Evolutionary conservation across 2,888 invertebrate species (phyloP), one percentile per base, ranked within the genome.

Genomic region (Argyresthia goedartella): DNA sequence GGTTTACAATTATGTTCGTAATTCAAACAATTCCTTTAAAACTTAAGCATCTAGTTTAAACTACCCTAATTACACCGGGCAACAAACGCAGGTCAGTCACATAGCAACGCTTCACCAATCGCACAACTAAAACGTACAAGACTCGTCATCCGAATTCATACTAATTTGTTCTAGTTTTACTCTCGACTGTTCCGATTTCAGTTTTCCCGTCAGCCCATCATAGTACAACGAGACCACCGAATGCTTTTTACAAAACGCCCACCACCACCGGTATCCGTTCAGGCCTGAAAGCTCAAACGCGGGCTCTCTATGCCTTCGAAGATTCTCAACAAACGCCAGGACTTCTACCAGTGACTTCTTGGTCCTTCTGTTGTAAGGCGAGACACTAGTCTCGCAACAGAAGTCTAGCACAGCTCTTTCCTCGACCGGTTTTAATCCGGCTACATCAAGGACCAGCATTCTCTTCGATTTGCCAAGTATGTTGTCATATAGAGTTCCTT

Each of bases 221-320:
- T 76, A 81, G 58, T 73, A 76, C 1, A 80, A 53, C 0, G 92
- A 92, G 1, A 92, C 91, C 56, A 93, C 91, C 53, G 91, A 91
- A 76, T 93, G 91, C 66, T 93, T 93, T 75, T 93, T 93, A 77
- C 93, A 93, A 65, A 93, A 93, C 0, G 93, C 93, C 93, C 93
- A 93, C 93, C 93, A 93, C 93, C 93, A 93, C 11, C 92, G 79
- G 64, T 91, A 93, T 0, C 92, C 92, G 16, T 90, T 89, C n/a
- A 92, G 80, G n/a, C 91, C 91, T 53, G 89, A 87, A 64, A 93
- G 92, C 56, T 88, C 75, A 67, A 93, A 93, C 56, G 82, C 87
- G 2, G 92, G 91, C 54, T 92, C 91, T 56, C 90, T 81, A 41
- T 51, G 60, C 43, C 65, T 81, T 60, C 88, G 81, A 53, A 93